Percentiles rank a stretch among this genome's conserved stretches.
Evolutionary conservation across 2,797 vertebrate genomes (phyloP).

Genomic region (Neopelma chrysocephalum): DNA sequence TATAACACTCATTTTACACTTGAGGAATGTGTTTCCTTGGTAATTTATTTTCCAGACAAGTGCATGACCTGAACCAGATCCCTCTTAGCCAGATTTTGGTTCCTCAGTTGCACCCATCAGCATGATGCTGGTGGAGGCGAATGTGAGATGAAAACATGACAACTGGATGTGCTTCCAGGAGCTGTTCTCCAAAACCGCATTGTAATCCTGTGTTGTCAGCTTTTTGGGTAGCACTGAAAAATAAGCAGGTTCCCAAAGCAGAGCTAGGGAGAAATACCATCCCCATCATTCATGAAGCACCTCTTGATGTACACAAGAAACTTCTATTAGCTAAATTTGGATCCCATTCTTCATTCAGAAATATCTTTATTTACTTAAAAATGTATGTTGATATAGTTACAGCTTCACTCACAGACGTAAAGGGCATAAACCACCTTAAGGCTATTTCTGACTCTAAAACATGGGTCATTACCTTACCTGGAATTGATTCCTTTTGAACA

Average conservation of each 20-base stretch:
- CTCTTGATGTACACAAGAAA: not conserved
- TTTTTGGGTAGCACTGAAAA: not conserved
- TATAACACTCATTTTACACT: not conserved
- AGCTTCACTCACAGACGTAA: not conserved
- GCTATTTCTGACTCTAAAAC: not conserved
- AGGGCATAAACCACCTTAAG: not conserved
- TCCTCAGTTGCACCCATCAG: not conserved
- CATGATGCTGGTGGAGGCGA: not conserved
- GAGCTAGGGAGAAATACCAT: not conserved
- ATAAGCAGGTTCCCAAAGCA: not conserved
- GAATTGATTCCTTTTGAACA: not conserved
- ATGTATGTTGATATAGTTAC: not conserved
- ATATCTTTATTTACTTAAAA: not conserved
- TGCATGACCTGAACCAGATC: not conserved
- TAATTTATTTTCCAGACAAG: not conserved
- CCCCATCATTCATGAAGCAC: not conserved
- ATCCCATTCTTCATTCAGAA: not conserved
- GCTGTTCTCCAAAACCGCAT: not conserved
- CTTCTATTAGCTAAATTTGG: not conserved
- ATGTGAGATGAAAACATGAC: slow-evolving; percentile 7
- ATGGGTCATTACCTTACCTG: not conserved
- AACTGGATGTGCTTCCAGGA: slow-evolving; percentile 4
- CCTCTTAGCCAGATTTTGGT: not conserved
- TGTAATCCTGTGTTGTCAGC: not conserved
- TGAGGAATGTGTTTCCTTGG: not conserved